Evolutionary conservation across 2,888 invertebrate species (phyloP).

Genomic region (Laspeyria flexula): DNA sequence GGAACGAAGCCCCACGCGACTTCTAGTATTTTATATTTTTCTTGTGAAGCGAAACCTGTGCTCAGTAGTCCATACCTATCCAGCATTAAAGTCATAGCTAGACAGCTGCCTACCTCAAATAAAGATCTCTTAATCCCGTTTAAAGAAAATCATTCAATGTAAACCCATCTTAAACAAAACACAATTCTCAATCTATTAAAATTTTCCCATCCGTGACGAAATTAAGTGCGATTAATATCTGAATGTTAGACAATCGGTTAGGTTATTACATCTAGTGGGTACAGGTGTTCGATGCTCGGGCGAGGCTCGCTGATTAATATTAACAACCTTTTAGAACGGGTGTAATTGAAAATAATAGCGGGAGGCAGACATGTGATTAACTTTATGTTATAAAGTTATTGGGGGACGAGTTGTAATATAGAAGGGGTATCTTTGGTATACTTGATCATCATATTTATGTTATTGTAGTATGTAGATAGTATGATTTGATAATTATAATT

Average conservation of each 20-base stretch:
- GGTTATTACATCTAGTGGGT: conserved; percentile 42
- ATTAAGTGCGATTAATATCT: conserved; percentile 70
- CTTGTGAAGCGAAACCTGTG: too few species aligned
- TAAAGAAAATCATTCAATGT: conserved; percentile 3
- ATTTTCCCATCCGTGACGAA: conserved; percentile 50
- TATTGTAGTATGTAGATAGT: too few species aligned
- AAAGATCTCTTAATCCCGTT: too few species aligned
- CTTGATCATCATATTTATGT: neutral
- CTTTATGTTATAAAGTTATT: conserved; percentile 64
- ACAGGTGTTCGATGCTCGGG: conserved; percentile 58
- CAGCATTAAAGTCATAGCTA: too few species aligned
- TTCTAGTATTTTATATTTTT: too few species aligned
- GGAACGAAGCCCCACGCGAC: too few species aligned
- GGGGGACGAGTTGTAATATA: neutral
- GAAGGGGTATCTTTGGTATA: conserved; percentile 5
- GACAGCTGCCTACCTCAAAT: too few species aligned
- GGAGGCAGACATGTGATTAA: conserved; percentile 65
- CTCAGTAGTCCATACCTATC: too few species aligned
- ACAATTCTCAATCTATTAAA: conserved; percentile 42
- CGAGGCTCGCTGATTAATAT: conserved; percentile 75
- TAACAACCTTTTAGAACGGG: conserved; percentile 78
- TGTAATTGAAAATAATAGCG: conserved; percentile 82
- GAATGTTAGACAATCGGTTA: conserved; percentile 47
- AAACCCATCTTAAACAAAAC: conserved; percentile 27
- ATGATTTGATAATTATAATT: too few species aligned